These are phyloP conservation scores for Sebastolobus altivelis DNA, from an alignment of 2,797 vertebrate species.

Conservation along the genomic window DNA sequence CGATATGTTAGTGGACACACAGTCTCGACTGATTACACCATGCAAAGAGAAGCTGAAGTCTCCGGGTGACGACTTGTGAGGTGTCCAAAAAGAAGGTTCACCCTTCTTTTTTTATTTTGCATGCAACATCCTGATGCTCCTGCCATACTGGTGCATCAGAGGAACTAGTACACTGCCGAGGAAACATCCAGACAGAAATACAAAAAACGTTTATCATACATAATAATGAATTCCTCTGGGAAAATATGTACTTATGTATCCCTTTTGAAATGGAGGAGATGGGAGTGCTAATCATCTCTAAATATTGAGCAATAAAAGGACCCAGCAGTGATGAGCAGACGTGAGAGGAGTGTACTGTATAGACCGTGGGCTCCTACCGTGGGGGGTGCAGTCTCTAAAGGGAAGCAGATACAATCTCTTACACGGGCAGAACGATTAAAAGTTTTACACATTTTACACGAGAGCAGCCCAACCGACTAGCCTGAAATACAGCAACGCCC, in stretches of 20 bases:
- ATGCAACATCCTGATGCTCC: conserved; percentile 80
- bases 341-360: conserved; percentile 51
- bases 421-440: conserved; percentile 39
- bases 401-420: conserved; percentile 57
- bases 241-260: conserved; percentile 60
- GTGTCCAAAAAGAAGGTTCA: conserved; percentile 51
- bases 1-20: conserved; percentile 79
- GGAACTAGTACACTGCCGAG: conserved; percentile 67
- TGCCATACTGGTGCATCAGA: conserved; percentile 78
- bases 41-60: conserved; percentile 80
- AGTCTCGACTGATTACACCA: conserved; percentile 75
- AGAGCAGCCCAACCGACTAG: conserved; percentile 65
- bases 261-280: conserved; percentile 63
- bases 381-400: conserved; percentile 44
- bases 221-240: conserved; percentile 38
- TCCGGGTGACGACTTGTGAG: conserved; percentile 60
- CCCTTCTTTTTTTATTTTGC: conserved; percentile 52
- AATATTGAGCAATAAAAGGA: conserved; percentile 28
- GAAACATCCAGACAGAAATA: conserved; percentile 63
- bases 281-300: conserved; percentile 40
- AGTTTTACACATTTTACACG: conserved; percentile 63
- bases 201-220: conserved; percentile 62
- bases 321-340: conserved; percentile 41
- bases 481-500: conserved; percentile 66
- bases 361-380: conserved; percentile 40